Percentiles rank a stretch among this genome's conserved stretches.
These are phyloP conservation scores for Amazona finschi DNA, from an alignment of 2,797 vertebrate species.

Conservation along the genomic window DNA sequence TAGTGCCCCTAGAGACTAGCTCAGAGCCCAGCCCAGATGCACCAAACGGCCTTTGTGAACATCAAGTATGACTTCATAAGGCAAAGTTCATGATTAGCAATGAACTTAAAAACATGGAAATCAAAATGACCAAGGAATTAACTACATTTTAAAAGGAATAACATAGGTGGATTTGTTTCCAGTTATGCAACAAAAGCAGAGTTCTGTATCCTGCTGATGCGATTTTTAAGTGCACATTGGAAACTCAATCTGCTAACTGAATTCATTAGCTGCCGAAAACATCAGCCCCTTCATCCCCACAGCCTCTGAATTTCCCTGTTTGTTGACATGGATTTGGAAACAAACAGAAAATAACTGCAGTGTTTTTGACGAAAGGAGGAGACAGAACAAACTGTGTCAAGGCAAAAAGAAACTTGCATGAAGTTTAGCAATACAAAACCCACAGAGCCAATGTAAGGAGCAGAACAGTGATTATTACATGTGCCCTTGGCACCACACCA, in stretches of 20 bases:
- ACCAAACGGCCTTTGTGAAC: constrained; percentile 67
- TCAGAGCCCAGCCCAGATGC: neutral
- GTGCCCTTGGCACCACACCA: neutral
- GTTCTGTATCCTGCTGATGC: neutral
- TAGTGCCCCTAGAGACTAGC: neutral
- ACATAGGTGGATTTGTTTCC: constrained; percentile 21
- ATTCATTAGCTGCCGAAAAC: constrained; percentile 56
- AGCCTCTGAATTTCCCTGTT: constrained; percentile 16
- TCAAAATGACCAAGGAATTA: neutral
- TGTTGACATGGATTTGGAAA: constrained; percentile 52
- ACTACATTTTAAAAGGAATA: neutral
- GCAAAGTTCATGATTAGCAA: neutral
- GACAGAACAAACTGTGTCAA: neutral
- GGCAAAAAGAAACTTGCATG: neutral
- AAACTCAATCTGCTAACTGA: constrained; percentile 49
- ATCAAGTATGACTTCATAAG: constrained; percentile 62
- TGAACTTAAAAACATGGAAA: neutral
- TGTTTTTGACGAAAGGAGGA: constrained; percentile 40
- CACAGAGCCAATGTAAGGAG: constrained; percentile 53
- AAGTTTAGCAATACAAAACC: constrained; percentile 61
- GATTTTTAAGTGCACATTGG: constrained; percentile 46
- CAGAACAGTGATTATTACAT: neutral
- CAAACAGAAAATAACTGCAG: constrained; percentile 48
- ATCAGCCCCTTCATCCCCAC: constrained; percentile 2
- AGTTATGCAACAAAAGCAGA: constrained; percentile 1